Evolutionary conservation across 2,797 vertebrate genomes (phyloP).

Genomic region (Ptychadena robeensis): DNA sequence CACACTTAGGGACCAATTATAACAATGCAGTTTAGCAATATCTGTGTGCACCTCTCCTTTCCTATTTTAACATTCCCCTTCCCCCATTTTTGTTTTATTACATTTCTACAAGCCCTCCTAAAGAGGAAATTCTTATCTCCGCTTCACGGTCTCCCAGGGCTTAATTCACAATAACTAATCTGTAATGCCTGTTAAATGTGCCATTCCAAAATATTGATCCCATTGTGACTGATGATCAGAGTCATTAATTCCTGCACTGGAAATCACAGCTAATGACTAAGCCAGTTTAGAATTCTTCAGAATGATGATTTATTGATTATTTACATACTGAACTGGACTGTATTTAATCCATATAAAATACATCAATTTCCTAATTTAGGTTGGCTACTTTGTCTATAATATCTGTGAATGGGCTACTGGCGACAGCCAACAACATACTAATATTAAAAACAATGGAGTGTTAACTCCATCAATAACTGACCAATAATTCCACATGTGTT

Average conservation of each 20-base stretch:
- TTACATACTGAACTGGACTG: not conserved
- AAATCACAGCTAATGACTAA: not conserved
- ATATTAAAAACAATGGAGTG: no score
- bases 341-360: not conserved
- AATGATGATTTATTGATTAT: not conserved
- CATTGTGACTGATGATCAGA: not conserved
- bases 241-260: not conserved
- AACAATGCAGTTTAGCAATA: not conserved
- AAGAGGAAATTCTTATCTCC: slow-evolving; percentile 2
- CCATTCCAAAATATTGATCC: slow-evolving; percentile 6
- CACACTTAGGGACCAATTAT: slow-evolving; percentile 42
- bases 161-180: slow-evolving; percentile 14
- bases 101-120: slow-evolving; percentile 3
- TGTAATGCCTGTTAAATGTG: not conserved
- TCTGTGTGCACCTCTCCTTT: slow-evolving; percentile 8
- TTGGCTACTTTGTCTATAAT: not conserved
- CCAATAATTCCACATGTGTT: no score
- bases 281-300: not conserved
- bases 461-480: no score
- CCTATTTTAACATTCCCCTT: fast-evolving
- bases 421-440: no score
- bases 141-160: not conserved
- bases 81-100: slow-evolving; percentile 24
- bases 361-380: not conserved
- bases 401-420: no score